phyloP scores from a whole-genome alignment of 2,888 invertebrate genomes.

The Microplitis manilae region DNA sequence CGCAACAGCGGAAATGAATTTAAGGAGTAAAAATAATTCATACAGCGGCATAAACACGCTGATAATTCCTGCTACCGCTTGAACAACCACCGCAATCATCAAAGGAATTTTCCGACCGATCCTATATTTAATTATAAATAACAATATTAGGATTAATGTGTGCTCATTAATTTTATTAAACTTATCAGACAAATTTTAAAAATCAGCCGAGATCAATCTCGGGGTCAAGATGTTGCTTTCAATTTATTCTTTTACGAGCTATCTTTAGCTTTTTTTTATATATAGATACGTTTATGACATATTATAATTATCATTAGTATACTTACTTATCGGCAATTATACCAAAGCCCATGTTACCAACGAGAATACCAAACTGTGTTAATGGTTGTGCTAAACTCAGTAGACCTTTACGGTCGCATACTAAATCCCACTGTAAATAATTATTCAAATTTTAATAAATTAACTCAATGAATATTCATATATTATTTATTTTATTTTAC shows the following conservation, averaged over 20 bases:
- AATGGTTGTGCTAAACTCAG: conserved; percentile 72
- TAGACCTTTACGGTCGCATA: not conserved
- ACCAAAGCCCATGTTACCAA: conserved; percentile 75
- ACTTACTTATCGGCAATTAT: conserved; percentile 73
- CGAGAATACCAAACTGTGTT: conserved; percentile 75
- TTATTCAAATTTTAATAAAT: not conserved
- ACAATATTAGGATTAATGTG: not conserved
- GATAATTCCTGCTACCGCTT: conserved; percentile 74
- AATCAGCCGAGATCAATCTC: not conserved
- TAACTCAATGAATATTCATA: too few species aligned
- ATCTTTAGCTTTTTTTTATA: not conserved
- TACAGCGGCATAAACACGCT: conserved; percentile 76
- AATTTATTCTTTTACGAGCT: not conserved
- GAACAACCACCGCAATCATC: conserved; percentile 75
- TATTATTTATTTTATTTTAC: too few species aligned
- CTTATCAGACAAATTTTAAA: not conserved
- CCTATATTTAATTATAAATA: not conserved
- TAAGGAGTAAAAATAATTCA: conserved; percentile 75
- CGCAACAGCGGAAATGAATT: conserved; percentile 76
- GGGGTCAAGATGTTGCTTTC: not conserved
- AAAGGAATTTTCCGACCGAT: conserved; percentile 78
- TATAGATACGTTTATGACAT: not conserved
- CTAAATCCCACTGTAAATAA: not conserved
- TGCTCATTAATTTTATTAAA: not conserved
- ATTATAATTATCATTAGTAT: not conserved